A percentile compares a stretch with the other conserved stretches of the same genome.
Evolutionary conservation across 2,888 invertebrate genomes (phyloP).

Genomic region (Gerris lacustris): DNA sequence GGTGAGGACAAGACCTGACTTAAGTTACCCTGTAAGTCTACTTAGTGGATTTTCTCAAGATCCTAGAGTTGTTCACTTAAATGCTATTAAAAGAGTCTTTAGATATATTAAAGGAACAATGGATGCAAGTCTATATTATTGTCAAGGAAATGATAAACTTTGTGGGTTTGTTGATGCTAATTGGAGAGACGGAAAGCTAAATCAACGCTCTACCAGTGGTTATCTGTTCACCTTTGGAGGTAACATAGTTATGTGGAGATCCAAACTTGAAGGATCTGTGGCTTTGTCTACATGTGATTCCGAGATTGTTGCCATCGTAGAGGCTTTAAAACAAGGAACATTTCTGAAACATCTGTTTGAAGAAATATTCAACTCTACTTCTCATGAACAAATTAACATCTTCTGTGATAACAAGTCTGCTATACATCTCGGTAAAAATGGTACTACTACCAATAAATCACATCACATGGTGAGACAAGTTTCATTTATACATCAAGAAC

Average conservation of each 20-base stretch:
- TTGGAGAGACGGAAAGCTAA: background rate
- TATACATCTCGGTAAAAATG: background rate
- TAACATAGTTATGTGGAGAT: background rate
- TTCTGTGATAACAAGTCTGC: background rate
- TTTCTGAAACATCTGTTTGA: background rate
- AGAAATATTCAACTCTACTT: background rate
- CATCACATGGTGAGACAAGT: background rate
- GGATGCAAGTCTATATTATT: background rate
- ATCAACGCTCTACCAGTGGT: slow-evolving; percentile 1
- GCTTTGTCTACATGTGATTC: background rate
- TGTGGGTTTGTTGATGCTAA: background rate
- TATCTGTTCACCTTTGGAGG: background rate
- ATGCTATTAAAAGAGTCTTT: background rate
- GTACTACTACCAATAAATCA: background rate
- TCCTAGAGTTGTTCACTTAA: background rate
- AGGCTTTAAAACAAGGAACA: background rate
- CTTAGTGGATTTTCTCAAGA: background rate
- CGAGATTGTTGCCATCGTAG: background rate
- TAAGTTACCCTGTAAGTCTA: background rate
- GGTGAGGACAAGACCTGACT: slow-evolving; percentile 1
- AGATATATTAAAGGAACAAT: slow-evolving; percentile 1
- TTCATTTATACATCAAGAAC: background rate
- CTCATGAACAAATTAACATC: slow-evolving; percentile 1
- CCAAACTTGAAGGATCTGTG: background rate
- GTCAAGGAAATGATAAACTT: background rate